Evolutionary conservation across 2,113 vertebrate genomes (phyloP).

Genomic region (Lycaon pictus): DNA sequence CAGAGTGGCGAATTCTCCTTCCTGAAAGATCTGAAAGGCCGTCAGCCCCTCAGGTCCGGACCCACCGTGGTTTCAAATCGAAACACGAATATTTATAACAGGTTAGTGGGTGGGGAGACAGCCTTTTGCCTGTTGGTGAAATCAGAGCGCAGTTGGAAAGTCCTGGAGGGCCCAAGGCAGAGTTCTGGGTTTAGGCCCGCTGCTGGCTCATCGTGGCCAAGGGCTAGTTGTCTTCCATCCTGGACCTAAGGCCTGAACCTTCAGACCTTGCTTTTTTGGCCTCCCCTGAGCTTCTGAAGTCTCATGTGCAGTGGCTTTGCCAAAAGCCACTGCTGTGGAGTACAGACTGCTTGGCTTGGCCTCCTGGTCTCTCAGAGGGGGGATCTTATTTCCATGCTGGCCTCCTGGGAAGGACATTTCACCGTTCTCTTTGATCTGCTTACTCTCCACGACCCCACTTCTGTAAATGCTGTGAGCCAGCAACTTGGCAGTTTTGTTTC

Average conservation of each 20-base stretch:
- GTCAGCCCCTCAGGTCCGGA: conserved; percentile 88
- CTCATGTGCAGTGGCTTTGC: not conserved
- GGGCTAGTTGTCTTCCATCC: not conserved
- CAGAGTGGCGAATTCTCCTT: conserved; percentile 85
- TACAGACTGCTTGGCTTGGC: too few relatives aligned
- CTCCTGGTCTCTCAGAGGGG: not conserved
- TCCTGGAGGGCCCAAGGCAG: fast-evolving
- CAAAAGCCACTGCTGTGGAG: fast-evolving
- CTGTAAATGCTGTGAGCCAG: fast-evolving
- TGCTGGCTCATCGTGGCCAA: not conserved
- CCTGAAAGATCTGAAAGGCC: conserved; percentile 90
- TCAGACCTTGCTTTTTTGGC: not conserved
- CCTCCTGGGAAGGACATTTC: not conserved
- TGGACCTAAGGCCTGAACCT: not conserved
- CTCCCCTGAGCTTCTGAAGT: not conserved
- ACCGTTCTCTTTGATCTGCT: not conserved
- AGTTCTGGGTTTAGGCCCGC: too few relatives aligned
- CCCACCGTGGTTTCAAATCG: conserved; percentile 85
- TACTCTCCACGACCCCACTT: not conserved
- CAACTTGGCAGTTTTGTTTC: fast-evolving
- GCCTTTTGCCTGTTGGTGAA: not conserved
- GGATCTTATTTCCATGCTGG: not conserved
- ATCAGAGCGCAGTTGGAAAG: fast-evolving
- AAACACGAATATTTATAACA: conserved; percentile 60
- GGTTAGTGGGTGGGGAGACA: conserved; percentile 71